Base-by-base conservation (phyloP, 2,888 invertebrate genomes). In the Eupithecia pulchellata region DNA sequence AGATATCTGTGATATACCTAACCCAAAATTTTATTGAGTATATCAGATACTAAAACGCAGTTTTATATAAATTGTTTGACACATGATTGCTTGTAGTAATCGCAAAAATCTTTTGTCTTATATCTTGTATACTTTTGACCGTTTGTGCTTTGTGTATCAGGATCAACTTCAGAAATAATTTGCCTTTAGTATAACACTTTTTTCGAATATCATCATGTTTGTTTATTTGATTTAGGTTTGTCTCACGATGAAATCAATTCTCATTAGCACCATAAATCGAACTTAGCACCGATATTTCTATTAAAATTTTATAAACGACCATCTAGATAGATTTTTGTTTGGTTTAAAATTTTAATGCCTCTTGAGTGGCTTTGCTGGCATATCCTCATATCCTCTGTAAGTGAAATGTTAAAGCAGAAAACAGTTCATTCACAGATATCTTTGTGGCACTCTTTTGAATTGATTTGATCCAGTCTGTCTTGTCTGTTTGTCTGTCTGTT, bases 401-500 rank as follows among this genome's bases (percentile, higher is more conserved):
- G 3, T 52, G 13, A 52, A 4, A 13, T 13, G 4, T 25, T 13
- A 4, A 20, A 52, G 1, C 52, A 2, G 20, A 13, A 25, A 25
- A 25, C 13, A 13, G 11, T 52, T 25, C 25, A 20, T 25, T 52
- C 52, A 52, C 52, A 52, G 52, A 25, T 52, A 52, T 25, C 52
- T 52, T 52, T 25, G 52, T 52, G 11, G 25, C 4, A 52, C 52
- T 52, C 4, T 47, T 75, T 69, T 71, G 73, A 71, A 65, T 69
- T 79, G 78, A 78, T 79, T 81, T 80, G 77, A 77, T 81, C 79
- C 66, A 52, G 70, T 78, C 66, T 52, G 69, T 78, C 57, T 76
- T 77, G 81, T 78, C 78, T 79, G 76, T 76, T 32, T 63, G n/a
- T n/a, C n/a, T n/a, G n/a, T n/a, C n/a, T n/a, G n/a, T n/a, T n/a